phyloP scores from a whole-genome alignment of 2,797 vertebrate species.

The Mus spretus region DNA sequence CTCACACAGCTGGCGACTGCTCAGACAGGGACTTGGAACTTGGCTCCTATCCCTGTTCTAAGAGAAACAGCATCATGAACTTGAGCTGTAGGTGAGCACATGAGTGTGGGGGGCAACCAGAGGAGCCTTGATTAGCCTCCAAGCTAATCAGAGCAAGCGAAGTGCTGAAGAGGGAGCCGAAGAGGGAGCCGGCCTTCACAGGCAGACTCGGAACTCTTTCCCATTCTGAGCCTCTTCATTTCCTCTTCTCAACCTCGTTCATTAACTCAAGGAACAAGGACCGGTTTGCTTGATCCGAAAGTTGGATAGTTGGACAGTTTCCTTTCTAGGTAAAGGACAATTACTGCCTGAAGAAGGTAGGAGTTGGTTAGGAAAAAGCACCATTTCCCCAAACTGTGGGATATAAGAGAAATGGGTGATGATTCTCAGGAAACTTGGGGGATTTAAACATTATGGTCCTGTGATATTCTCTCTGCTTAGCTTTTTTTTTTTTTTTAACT shows the following conservation, averaged over 20 bases:
- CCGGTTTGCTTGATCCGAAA: conserved; percentile 38
- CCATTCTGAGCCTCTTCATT: not conserved
- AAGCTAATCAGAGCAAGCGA: conserved; percentile 51
- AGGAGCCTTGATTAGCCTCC: not conserved
- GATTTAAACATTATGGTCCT: not conserved
- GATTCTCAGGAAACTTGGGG: not conserved
- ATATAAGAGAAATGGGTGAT: not conserved
- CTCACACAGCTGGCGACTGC: conserved; percentile 50
- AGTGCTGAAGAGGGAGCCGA: not conserved
- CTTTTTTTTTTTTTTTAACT: not conserved
- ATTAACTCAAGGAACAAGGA: conserved; percentile 3
- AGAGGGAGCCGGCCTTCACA: not conserved
- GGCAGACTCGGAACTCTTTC: not conserved
- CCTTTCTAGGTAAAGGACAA: conserved; percentile 27
- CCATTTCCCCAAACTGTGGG: conserved; percentile 10
- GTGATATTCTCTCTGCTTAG: not conserved
- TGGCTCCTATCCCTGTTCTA: not conserved
- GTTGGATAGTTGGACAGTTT: not conserved
- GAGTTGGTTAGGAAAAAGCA: conserved; percentile 26
- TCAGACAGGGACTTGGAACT: not conserved
- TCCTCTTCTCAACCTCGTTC: conserved; percentile 28
- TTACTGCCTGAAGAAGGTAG: not conserved
- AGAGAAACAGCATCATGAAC: conserved; percentile 46
- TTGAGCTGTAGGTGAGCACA: conserved; percentile 14
- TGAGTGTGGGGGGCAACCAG: not conserved